phyloP scores from a whole-genome alignment of 1,140 invertebrate genomes.

The Arion vulgaris region DNA sequence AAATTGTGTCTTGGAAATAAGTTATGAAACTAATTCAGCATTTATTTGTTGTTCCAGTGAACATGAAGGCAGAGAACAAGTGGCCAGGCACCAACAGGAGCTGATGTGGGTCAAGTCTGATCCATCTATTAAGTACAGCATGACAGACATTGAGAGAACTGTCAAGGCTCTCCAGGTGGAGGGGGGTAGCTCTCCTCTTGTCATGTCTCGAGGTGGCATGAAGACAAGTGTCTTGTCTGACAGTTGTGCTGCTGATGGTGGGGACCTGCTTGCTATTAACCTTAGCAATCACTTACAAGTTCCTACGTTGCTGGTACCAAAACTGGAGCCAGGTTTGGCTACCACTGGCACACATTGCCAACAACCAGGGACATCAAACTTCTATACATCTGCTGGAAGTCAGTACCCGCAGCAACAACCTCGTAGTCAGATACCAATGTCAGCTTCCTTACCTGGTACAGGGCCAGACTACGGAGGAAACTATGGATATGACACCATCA shows the following conservation, averaged over 20 bases:
- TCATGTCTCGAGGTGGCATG: constrained; percentile 20
- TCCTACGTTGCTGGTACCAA: neutral
- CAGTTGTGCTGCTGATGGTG: constrained; percentile 25
- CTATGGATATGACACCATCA: neutral
- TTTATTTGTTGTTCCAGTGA: constrained; percentile 14
- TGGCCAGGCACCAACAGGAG: constrained; percentile 26
- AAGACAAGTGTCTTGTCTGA: constrained; percentile 19
- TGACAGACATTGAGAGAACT: constrained; percentile 31
- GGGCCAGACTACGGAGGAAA: neutral
- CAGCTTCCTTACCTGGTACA: neutral
- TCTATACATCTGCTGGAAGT: neutral
- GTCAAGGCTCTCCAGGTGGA: constrained; percentile 26
- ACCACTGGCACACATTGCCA: neutral
- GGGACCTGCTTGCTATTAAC: constrained; percentile 15
- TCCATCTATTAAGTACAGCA: constrained; percentile 32
- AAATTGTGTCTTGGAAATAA: too few relatives aligned
- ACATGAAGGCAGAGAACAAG: constrained; percentile 27
- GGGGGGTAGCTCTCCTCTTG: neutral
- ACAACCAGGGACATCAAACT: neutral
- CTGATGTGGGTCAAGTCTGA: constrained; percentile 26
- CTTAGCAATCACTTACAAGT: neutral
- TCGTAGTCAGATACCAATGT: neutral
- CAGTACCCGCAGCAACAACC: constrained; percentile 6
- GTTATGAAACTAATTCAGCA: too few relatives aligned
- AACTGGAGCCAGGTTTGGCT: neutral